A percentile compares a stretch with the other conserved stretches of the same genome.
Conservation (phyloP, 2,888 invertebrate genomes). For the Malacosoma neustria region DNA sequence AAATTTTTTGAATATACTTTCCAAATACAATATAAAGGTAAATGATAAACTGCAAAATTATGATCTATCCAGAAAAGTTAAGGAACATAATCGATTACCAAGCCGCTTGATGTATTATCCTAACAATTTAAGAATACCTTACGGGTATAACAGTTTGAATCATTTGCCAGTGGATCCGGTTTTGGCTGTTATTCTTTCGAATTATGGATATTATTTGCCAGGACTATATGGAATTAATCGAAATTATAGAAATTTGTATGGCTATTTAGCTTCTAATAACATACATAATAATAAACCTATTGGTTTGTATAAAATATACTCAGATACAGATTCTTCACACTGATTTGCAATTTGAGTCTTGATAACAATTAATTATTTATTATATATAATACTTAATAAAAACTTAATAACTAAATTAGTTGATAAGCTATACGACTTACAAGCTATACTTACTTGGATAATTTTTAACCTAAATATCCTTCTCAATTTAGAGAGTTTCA, state of each 20-base stretch:
- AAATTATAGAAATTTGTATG: conserved; percentile 70
- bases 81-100: conserved; percentile 15
- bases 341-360: too few species aligned
- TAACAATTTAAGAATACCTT: conserved; percentile 19
- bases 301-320: conserved; percentile 74
- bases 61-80: conserved; percentile 29
- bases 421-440: too few species aligned
- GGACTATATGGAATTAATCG: conserved; percentile 40
- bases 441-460: too few species aligned
- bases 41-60: conserved; percentile 45
- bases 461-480: too few species aligned
- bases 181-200: conserved; percentile 76
- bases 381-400: too few species aligned
- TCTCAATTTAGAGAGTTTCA: too few species aligned
- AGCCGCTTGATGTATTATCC: conserved; percentile 14
- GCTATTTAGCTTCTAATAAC: conserved; percentile 77
- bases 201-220: conserved; percentile 76
- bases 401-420: too few species aligned
- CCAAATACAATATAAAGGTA: conserved; percentile 43
- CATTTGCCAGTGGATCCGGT: conserved; percentile 75
- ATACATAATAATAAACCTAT: conserved; percentile 79
- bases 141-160: conserved; percentile 68
- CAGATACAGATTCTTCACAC: conserved; percentile 46
- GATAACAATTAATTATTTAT: too few species aligned
- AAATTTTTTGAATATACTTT: conserved; percentile 30